Evolutionary conservation across 2,113 vertebrate species (phyloP).

Genomic region (Sitta europaea): DNA sequence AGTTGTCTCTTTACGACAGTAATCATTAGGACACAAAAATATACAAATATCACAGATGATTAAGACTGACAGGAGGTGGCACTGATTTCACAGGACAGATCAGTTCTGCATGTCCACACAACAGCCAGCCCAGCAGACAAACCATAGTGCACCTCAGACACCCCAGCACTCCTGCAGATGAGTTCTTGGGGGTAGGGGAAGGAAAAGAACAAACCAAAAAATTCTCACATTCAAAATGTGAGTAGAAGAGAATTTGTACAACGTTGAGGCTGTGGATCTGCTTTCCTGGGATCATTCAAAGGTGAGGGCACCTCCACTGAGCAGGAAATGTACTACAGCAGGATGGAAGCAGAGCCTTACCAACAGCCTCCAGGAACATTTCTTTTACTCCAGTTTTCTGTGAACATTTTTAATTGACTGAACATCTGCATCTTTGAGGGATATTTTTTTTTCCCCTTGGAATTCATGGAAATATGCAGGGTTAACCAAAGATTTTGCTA

Average conservation of each 20-base stretch:
- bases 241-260: background rate
- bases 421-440: background rate
- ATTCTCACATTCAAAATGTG: background rate
- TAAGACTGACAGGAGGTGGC: background rate
- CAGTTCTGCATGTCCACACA: background rate
- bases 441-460: background rate
- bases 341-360: background rate
- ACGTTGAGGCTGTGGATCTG: background rate
- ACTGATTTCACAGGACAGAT: background rate
- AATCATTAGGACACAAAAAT: background rate
- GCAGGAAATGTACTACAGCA: background rate
- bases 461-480: background rate
- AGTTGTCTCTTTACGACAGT: background rate
- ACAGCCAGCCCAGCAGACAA: background rate
- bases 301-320: background rate
- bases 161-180: fast-evolving
- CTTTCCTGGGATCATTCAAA: background rate
- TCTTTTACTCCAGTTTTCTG: fast-evolving
- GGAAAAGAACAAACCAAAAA: background rate
- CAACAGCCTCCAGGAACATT: background rate
- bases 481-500: background rate
- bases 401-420: background rate
- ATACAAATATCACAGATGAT: background rate
- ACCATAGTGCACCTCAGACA: background rate
- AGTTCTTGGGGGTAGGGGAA: background rate